Conservation (phyloP, 23 tunicate genomes). For the Diplosoma virens region DNA sequence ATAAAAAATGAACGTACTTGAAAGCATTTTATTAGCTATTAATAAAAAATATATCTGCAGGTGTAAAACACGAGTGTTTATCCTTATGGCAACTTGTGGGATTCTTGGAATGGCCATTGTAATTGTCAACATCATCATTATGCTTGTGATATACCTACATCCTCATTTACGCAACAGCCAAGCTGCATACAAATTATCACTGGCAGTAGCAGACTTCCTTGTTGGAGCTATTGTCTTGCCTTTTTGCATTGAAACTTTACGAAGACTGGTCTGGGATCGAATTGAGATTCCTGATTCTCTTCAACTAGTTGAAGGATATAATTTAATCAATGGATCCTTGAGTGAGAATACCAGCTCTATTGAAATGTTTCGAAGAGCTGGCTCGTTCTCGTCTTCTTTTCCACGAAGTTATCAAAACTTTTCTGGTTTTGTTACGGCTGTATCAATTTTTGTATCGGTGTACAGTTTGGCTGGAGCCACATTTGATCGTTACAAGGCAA, state of each 20-base stretch:
- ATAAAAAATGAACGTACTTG: too few relatives aligned
- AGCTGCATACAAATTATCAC: slow-evolving; percentile 58
- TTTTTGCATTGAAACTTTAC: slow-evolving; percentile 26
- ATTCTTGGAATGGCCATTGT: slow-evolving; percentile 23
- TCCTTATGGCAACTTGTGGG: slow-evolving; percentile 12
- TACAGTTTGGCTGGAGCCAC: slow-evolving; percentile 47
- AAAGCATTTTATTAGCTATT: too few relatives aligned
- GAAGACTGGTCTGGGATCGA: slow-evolving; percentile 7
- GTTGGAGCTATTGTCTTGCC: slow-evolving; percentile 63
- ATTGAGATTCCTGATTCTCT: background rate
- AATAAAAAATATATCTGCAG: slow-evolving; percentile 16
- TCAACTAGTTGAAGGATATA: background rate
- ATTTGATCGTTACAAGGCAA: slow-evolving; percentile 43
- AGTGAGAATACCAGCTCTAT: background rate
- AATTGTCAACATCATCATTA: background rate
- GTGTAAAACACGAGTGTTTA: slow-evolving; percentile 27
- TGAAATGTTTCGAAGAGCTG: background rate
- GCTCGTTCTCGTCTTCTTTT: background rate
- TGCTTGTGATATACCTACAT: background rate
- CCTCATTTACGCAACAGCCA: slow-evolving; percentile 41
- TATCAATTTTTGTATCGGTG: slow-evolving; percentile 39
- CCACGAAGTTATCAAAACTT: slow-evolving; percentile 11
- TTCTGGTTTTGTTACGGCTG: slow-evolving; percentile 50
- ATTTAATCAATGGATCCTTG: slow-evolving; percentile 6
- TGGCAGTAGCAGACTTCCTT: slow-evolving; percentile 63